Base-by-base conservation (phyloP, 2,113 vertebrate genomes). In the Mirounga angustirostris region DNA sequence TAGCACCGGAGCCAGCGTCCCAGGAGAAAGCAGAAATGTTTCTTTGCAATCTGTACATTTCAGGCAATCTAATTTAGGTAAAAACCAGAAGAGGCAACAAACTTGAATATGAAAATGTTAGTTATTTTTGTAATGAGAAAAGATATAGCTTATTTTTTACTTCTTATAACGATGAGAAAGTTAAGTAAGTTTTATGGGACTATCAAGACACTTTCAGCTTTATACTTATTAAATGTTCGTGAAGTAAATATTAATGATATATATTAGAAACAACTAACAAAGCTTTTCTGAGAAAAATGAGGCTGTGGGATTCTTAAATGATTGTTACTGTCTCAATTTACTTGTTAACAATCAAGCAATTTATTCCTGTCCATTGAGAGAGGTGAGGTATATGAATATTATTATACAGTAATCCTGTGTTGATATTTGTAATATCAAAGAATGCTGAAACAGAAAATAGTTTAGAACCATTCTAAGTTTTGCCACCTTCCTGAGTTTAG, bases 111-210 rank as follows among this genome's bases (percentile, higher is more conserved):
- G 15, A 95, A 97, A 94, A 80, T 36, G 26, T 5, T 61, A 80
- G 21, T 74, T 54, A 67, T 69, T 79, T 95, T 90, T 90, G 46
- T 63, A 94, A 83, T 82, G 16, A 92, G 11, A 80, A 93, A 87
- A 74, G 0, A 28, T 7, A 33, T 5, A 59, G 1, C 40, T 79
- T 71, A 13, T 16, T 33, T 87, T 73, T 83, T 65, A 76, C 36
- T 71, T 81, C 36, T 65, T 83, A 40, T 10, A 65, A 54, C 15
- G 83, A 71, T 56, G 11, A 76, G 52, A 95, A 95, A 86, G 7
- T 33, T 74, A 89, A 30, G 30, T 28, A 54, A 76, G 4, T 87
- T 10, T 43, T 22, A 28, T 33, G 28, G 9, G 12, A 69, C 50
- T 84, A 40, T 67, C 14, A 81, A 65, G 19, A 58, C 7, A 74